These are phyloP conservation scores for Parus major DNA, from an alignment of 2,113 vertebrate genomes.

Conservation along the genomic window DNA sequence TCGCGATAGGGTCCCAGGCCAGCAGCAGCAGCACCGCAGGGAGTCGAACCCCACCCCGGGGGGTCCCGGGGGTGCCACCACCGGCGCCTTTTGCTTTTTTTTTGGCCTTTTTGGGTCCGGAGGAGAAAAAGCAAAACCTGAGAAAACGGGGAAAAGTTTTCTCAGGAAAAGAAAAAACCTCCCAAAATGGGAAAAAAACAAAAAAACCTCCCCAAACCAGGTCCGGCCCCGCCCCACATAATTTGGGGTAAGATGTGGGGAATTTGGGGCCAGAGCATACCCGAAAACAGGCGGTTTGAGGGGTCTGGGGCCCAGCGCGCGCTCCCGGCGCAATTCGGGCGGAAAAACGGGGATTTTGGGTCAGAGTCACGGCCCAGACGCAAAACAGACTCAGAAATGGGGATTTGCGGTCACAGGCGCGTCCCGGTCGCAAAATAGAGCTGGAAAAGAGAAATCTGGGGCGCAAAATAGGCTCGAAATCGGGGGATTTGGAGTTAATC, in stretches of 20 bases:
- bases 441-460: rapidly evolving
- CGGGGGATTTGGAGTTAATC: not conserved
- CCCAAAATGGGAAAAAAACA: rapidly evolving
- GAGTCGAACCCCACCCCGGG: not conserved
- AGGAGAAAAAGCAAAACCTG: slow-evolving; percentile 35
- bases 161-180: slow-evolving; percentile 38
- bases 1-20: not conserved
- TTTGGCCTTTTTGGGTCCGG: not conserved
- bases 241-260: not conserved
- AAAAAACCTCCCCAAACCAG: not conserved
- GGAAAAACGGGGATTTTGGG: not conserved
- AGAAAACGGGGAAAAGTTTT: not conserved
- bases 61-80: not conserved
- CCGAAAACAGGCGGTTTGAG: not conserved
- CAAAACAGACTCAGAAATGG: not conserved
- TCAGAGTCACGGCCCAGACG: not conserved
- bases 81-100: slow-evolving; percentile 20
- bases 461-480: rapidly evolving
- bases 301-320: not conserved
- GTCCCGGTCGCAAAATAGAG: not conserved
- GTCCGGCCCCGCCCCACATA: not conserved
- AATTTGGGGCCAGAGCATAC: not conserved
- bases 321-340: not conserved
- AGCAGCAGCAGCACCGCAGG: not conserved
- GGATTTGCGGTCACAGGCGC: not conserved